Evolutionary conservation across 2,888 invertebrate genomes (phyloP).

Genomic region (Hipparchia semele): DNA sequence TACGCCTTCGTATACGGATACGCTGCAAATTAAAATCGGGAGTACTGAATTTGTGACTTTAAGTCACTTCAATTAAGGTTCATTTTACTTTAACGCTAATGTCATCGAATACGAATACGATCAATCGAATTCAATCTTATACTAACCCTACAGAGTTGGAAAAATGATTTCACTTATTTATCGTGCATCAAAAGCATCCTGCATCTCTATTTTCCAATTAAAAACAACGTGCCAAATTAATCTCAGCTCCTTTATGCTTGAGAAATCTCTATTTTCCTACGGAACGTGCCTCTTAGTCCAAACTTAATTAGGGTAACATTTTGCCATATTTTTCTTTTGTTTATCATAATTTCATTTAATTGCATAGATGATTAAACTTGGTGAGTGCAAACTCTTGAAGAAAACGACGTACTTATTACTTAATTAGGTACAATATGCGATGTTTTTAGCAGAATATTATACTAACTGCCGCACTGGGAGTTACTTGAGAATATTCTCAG

Average conservation of each 20-base stretch:
- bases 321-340: background rate
- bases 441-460: background rate
- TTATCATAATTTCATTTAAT: background rate
- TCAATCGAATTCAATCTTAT: too few species aligned
- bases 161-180: too few species aligned
- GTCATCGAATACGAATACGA: too few species aligned
- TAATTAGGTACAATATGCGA: background rate
- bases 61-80: too few species aligned
- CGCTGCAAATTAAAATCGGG: too few species aligned
- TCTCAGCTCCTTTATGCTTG: slow-evolving; percentile 8
- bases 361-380: background rate
- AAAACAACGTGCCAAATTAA: slow-evolving; percentile 17
- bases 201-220: slow-evolving; percentile 5
- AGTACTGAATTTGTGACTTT: too few species aligned
- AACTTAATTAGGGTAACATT: slow-evolving; percentile 15
- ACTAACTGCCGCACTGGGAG: too few species aligned
- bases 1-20: too few species aligned
- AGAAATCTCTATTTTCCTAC: slow-evolving; percentile 9
- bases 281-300: background rate
- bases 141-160: too few species aligned
- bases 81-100: too few species aligned
- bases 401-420: background rate
- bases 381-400: background rate
- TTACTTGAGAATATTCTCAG: too few species aligned
- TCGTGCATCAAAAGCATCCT: background rate